Base-by-base conservation (phyloP, 2,888 invertebrate species). In the Drosophila nigricruria region DNA sequence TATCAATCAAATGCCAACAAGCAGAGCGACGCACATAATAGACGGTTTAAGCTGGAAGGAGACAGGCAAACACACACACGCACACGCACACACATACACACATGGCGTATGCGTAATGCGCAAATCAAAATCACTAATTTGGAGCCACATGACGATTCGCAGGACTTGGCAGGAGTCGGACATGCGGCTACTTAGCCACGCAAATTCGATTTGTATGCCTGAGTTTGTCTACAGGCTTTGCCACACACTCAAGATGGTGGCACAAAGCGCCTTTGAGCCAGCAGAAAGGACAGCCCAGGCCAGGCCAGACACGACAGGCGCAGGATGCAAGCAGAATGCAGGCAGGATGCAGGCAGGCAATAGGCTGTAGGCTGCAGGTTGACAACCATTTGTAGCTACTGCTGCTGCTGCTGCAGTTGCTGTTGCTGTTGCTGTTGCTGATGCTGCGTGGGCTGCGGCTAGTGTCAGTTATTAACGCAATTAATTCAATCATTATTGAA, bases 391-490 rank as follows among this genome's bases (percentile, higher is more conserved):
- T 36, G 18, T 36, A 43, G 57, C 42, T 59, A 8, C 14, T 18
- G 52, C 18, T 47, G 47, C 45, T 27, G 16, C 47, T 64, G 50
- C 18, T 18, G 27, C 58, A 25, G 27, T 5, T n/a, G 9, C 25
- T 43, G 45, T 54, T 65, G 68, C 27, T 14, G 34, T 20, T 36
- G 42, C 62, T 18, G 18, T 3, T 49, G 5, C 25, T 27, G 56
- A 50, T 30, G 27, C 18, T 30, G 49, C 49, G 58, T 47, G 60
- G 49, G 49, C 57, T 38, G 42, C 43, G 64, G 73, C 70, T 90
- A 89, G 92, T 92, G 92, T 92, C 92, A 92, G 92, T 92, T 92
- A 92, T 92, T 92, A 92, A 92, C 91, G 92, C 92, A 92, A 92
- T 92, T 92, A 92, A 92, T 92, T 91, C 92, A 91, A 91, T 92